These are phyloP conservation scores for Jacana jacana DNA, from an alignment of 2,113 vertebrate species.

Conservation along the genomic window DNA sequence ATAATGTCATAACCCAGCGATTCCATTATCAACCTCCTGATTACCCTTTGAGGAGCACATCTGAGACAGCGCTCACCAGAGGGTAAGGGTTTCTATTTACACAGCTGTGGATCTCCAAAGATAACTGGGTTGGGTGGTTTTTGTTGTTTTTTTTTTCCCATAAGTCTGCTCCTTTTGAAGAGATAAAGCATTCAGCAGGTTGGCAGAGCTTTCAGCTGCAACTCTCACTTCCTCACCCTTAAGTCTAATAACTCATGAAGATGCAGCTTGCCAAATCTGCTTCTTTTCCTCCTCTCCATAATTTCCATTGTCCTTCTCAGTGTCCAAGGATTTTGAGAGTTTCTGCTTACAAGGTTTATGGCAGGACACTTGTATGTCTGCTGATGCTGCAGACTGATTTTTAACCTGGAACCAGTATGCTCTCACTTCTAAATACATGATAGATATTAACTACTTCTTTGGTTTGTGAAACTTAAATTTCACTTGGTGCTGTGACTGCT, in stretches of 20 bases:
- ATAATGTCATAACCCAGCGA: not conserved
- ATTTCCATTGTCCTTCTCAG: not conserved
- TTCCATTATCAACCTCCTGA: not conserved
- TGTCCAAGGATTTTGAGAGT: not conserved
- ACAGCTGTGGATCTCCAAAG: conserved; percentile 12
- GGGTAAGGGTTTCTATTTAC: not conserved
- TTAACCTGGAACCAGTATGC: not conserved
- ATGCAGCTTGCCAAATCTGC: not conserved
- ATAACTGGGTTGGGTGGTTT: too few species aligned
- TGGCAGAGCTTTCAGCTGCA: conserved; percentile 2
- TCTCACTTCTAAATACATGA: not conserved
- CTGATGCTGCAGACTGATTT: not conserved
- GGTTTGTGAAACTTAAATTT: not conserved
- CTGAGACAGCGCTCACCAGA: not conserved
- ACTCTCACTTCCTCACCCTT: not conserved
- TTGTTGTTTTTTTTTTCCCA: not conserved
- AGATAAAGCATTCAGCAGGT: not conserved
- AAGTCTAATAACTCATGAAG: not conserved
- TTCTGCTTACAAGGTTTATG: not conserved
- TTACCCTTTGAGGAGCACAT: not conserved
- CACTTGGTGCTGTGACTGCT: not conserved
- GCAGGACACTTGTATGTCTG: not conserved
- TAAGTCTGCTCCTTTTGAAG: not conserved
- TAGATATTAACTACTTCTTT: not conserved
- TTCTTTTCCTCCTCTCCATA: not conserved